These are phyloP conservation scores for Dallia pectoralis DNA, from an alignment of 2,797 vertebrate genomes.

Conservation along the genomic window DNA sequence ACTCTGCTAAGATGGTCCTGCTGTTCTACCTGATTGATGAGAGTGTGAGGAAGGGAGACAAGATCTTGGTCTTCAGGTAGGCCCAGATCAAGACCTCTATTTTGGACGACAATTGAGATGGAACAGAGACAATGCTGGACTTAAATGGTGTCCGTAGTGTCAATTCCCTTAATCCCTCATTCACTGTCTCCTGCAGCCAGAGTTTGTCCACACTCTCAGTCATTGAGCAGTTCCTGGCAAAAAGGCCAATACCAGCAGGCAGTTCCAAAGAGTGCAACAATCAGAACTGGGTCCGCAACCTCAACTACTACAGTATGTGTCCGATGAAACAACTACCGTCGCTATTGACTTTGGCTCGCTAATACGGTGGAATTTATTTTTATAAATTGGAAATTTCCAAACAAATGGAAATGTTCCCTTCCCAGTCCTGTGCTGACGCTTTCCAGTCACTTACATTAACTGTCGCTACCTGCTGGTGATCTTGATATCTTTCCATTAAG, in stretches of 20 bases:
- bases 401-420: background rate
- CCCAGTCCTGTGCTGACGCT: background rate
- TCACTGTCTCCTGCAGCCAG: conserved; percentile 76
- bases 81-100: background rate
- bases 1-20: conserved; percentile 96
- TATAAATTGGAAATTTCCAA: no score
- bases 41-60: conserved; percentile 90
- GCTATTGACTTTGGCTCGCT: background rate
- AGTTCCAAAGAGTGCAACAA: conserved; percentile 48
- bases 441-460: conserved; percentile 33
- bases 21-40: conserved; percentile 96
- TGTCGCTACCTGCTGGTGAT: conserved; percentile 63
- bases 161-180: background rate
- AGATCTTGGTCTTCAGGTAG: conserved; percentile 94
- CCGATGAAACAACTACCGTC: background rate
- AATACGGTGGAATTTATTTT: background rate
- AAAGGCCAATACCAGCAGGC: conserved; percentile 79
- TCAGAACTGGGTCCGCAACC: conserved; percentile 87
- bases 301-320: conserved; percentile 92
- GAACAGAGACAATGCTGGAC: background rate
- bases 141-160: background rate
- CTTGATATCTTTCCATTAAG: conserved; percentile 4
- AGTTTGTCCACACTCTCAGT: conserved; percentile 94
- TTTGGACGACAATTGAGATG: background rate
- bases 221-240: conserved; percentile 93